phyloP scores from a whole-genome alignment of 2,888 invertebrate genomes.

The Cheilosia vernalis region DNA sequence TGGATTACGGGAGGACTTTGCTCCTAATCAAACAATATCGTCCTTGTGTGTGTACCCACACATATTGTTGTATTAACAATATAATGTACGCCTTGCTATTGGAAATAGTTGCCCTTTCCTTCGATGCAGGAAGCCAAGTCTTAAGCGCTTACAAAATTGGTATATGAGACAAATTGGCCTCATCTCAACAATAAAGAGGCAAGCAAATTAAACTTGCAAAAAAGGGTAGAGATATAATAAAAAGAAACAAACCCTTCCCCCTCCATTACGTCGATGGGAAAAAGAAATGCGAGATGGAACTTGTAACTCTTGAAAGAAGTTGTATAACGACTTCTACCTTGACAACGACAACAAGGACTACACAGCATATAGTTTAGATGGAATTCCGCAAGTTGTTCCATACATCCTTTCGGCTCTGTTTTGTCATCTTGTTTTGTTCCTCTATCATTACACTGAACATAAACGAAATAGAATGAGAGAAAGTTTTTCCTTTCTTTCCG shows the following conservation, averaged over 20 bases:
- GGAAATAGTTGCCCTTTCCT: constrained; percentile 21
- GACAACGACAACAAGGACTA: constrained; percentile 60
- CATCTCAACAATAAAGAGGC: constrained; percentile 18
- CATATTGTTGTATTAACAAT: constrained; percentile 20
- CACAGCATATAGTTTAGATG: constrained; percentile 31
- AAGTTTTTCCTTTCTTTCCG: constrained; percentile 45
- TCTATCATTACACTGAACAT: constrained; percentile 58
- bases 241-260: constrained; percentile 15
- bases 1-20: constrained; percentile 15
- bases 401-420: constrained; percentile 19
- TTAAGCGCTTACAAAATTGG: constrained; percentile 30
- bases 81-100: constrained; percentile 17
- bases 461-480: constrained; percentile 60
- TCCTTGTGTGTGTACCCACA: constrained; percentile 7
- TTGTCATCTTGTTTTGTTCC: constrained; percentile 30
- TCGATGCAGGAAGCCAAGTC: constrained; percentile 8
- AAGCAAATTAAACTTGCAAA: constrained; percentile 46
- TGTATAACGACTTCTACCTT: constrained; percentile 64
- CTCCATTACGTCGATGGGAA: neutral
- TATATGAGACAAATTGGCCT: constrained; percentile 53
- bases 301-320: constrained; percentile 58
- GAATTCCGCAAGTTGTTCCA: constrained; percentile 42
- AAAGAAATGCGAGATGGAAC: constrained; percentile 29
- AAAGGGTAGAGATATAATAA: constrained; percentile 11
- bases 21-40: constrained; percentile 27